A percentile compares a stretch with the other conserved stretches of the same genome.
These are phyloP conservation scores for Vireo altiloquus DNA, from an alignment of 2,113 vertebrate genomes.

Conservation along the genomic window DNA sequence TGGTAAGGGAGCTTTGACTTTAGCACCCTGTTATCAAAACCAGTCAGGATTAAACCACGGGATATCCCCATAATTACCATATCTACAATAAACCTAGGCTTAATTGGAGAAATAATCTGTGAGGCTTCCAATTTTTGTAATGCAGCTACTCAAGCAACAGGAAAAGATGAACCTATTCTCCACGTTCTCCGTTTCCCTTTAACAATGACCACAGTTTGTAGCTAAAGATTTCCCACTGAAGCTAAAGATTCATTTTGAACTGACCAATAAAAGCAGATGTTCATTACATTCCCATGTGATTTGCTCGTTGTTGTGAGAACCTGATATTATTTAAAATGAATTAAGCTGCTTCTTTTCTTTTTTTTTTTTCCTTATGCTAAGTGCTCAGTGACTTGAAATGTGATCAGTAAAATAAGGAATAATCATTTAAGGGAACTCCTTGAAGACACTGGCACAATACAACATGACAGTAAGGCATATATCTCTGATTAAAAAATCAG, in stretches of 20 bases:
- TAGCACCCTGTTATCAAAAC: constrained; percentile 5
- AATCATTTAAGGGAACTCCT: background rate
- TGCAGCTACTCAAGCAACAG: background rate
- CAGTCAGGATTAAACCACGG: background rate
- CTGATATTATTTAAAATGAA: background rate
- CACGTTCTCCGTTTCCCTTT: background rate
- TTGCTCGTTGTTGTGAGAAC: background rate
- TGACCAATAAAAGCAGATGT: background rate
- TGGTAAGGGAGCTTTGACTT: background rate
- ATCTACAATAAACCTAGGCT: background rate
- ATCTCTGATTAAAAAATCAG: background rate
- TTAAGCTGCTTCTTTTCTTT: background rate
- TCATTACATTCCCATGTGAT: background rate
- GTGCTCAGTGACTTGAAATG: background rate
- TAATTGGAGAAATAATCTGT: background rate
- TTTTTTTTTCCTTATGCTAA: background rate
- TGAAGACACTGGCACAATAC: background rate
- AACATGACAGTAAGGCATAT: accelerated
- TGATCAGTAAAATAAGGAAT: background rate
- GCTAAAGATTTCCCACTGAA: background rate
- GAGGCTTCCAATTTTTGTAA: background rate
- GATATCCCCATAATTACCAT: background rate
- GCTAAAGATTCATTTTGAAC: background rate
- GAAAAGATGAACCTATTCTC: background rate
- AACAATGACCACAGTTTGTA: background rate